A percentile compares a stretch with the other conserved stretches of the same genome.
These are phyloP conservation scores for Monopterus albus DNA, from an alignment of 2,113 vertebrate genomes.

Conservation along the genomic window DNA sequence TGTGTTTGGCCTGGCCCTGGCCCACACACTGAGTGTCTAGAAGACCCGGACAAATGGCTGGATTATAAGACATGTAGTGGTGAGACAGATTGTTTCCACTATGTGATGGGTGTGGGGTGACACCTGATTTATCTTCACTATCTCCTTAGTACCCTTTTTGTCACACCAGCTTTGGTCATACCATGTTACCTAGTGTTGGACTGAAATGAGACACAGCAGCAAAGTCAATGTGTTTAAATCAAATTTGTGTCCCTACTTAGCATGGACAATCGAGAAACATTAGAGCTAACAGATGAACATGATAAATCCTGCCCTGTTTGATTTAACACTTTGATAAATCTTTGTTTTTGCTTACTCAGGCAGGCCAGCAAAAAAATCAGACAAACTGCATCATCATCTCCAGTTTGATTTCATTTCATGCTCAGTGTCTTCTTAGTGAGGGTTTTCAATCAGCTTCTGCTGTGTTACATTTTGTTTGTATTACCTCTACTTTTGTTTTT, in stretches of 20 bases:
- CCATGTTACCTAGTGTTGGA: constrained; percentile 26
- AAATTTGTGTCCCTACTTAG: constrained; percentile 29
- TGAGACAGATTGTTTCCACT: constrained; percentile 53
- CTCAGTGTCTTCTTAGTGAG: constrained; percentile 31
- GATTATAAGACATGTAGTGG: constrained; percentile 62
- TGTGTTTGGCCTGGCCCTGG: constrained; percentile 67
- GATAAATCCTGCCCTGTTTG: constrained; percentile 56
- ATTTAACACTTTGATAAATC: constrained; percentile 56
- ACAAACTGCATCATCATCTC: constrained; percentile 39
- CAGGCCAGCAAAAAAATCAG: constrained; percentile 49
- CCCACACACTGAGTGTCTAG: constrained; percentile 66
- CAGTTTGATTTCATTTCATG: constrained; percentile 55
- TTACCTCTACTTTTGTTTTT: constrained; percentile 8
- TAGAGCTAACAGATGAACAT: constrained; percentile 51
- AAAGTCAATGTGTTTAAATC: constrained; percentile 25
- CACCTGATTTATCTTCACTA: constrained; percentile 51
- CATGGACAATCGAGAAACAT: constrained; percentile 42
- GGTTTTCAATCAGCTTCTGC: constrained; percentile 50
- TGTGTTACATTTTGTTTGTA: constrained; percentile 49
- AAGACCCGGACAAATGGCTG: constrained; percentile 69
- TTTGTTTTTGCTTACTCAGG: constrained; percentile 48
- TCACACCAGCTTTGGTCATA: constrained; percentile 33
- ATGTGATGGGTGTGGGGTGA: constrained; percentile 14
- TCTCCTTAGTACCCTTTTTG: constrained; percentile 45
- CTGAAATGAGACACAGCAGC: background rate